Base-by-base conservation (phyloP, 2,797 vertebrate species). In the Cossypha dichroa region DNA sequence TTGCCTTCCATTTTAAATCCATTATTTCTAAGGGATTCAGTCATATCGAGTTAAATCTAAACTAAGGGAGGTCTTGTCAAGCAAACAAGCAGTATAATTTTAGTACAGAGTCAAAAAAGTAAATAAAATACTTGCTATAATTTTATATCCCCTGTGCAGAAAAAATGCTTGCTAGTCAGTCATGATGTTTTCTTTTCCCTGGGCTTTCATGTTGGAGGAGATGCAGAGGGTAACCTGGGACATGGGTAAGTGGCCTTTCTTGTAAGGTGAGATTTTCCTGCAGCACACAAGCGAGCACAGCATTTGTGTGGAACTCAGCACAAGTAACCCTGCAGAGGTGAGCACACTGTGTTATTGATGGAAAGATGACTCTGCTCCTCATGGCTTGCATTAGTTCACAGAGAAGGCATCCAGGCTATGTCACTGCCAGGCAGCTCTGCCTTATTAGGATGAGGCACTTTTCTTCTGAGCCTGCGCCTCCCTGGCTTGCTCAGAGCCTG, bases 401-500 rank as follows among this genome's bases (percentile, higher is more conserved):
- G 2, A 67, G 90, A 95, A 96, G 85, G 97, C 95, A 97, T 95
- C 64, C 91, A 31, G 94, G 46, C 86, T 93, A 90, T 95, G 96
- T 19, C 2, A 25, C 93, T 67, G 69, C 88, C 92, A 91, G 69
- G 38, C 83, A 55, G 80, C 85, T 96, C 91, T 90, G 84, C 96
- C 97, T 96, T 95, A 90, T 97, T 96, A 85, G 96, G 94, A 85
- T 78, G 76, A 92, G 76, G 63, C 79, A 40, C 33, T 62, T 88
- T 80, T 88, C 62, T 23, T 80, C 60, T 63, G 67, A 63, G 68
- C 34, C 84, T 78, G 73, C 0, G 1, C 79, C 81, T 92, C 29
- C 72, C 78, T 34, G 68, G 23, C 46, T 41, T 69, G 69, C 69
- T 36, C 55, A 20, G 92, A 93, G 68, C 64, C 90, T 46, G 67